phyloP scores from a whole-genome alignment of 1,140 invertebrate genomes.

The Euura saliciscinereae region DNA sequence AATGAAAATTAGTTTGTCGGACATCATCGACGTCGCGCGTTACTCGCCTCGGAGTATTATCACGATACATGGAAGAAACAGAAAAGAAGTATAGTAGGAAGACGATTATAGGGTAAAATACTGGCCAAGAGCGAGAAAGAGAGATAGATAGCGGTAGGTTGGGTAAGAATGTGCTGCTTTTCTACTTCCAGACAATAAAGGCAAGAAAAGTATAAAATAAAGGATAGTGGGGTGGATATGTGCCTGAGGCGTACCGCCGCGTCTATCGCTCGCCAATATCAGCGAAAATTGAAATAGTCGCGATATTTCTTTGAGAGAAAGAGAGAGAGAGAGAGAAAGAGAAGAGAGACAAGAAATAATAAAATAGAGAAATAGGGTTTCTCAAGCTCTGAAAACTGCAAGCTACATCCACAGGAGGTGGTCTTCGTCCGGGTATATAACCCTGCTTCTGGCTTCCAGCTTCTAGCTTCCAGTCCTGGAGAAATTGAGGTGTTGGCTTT shows the following conservation, averaged over 20 bases:
- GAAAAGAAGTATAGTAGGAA: not conserved
- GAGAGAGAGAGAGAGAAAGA: not conserved
- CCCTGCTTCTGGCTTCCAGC: constrained; percentile 1
- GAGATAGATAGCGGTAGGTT: not conserved
- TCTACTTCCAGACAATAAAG: not conserved
- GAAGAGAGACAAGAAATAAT: constrained; percentile 34
- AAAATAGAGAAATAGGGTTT: constrained; percentile 39
- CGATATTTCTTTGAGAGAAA: constrained; percentile 43
- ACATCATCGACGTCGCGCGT: too few species aligned
- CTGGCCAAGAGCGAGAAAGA: not conserved
- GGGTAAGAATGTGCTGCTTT: constrained; percentile 26
- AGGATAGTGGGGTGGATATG: constrained; percentile 31
- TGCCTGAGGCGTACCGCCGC: constrained; percentile 17
- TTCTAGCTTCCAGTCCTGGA: constrained; percentile 27
- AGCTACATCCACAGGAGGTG: too few species aligned
- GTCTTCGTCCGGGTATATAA: too few species aligned
- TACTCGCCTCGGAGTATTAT: too few species aligned
- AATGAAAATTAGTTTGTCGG: too few species aligned
- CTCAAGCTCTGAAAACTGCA: constrained; percentile 9
- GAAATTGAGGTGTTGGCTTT: constrained; percentile 41
- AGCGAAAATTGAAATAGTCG: constrained; percentile 53
- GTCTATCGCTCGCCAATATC: constrained; percentile 52
- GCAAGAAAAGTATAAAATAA: constrained; percentile 41
- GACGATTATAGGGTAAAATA: not conserved
- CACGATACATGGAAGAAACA: too few species aligned